phyloP scores from a whole-genome alignment of 2,797 vertebrate genomes.

The Muraenolepis orangiensis region DNA sequence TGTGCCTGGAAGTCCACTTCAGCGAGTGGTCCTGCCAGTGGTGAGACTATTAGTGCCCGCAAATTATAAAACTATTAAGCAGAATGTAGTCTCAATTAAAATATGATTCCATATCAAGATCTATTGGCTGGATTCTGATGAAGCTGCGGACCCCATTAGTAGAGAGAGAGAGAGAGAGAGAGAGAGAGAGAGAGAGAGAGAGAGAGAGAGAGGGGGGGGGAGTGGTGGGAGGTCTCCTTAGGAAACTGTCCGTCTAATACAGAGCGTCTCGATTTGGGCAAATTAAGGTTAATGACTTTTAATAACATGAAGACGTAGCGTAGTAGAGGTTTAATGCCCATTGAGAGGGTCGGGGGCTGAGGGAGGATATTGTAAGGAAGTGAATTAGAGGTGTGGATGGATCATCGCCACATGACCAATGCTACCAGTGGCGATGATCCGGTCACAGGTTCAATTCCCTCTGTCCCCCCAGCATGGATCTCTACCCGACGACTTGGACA shows the following conservation, averaged over 20 bases:
- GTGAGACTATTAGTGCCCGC: constrained; percentile 93
- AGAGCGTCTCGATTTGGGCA: constrained; percentile 85
- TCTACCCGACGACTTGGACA: neutral
- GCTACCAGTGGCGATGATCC: too few relatives aligned
- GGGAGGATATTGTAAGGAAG: constrained; percentile 60
- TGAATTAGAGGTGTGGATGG: neutral
- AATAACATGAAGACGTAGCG: constrained; percentile 85
- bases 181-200: constrained; percentile 87
- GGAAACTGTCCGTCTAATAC: constrained; percentile 92
- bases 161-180: constrained; percentile 86
- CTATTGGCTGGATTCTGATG: constrained; percentile 99
- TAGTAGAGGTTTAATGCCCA: constrained; percentile 81
- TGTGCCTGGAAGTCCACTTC: constrained; percentile 36
- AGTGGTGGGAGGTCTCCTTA: constrained; percentile 89
- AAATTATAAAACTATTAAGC: constrained; percentile 99
- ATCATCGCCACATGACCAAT: neutral
- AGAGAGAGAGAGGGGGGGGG: constrained; percentile 75
- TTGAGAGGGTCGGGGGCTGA: constrained; percentile 74
- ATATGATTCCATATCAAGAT: constrained; percentile 99
- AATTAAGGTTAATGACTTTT: constrained; percentile 99
- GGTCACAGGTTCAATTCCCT: neutral
- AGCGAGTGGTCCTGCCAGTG: constrained; percentile 87
- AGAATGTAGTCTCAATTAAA: constrained; percentile 99
- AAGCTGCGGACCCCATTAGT: constrained; percentile 96
- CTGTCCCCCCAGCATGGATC: neutral